A percentile compares a stretch with the other conserved stretches of the same genome.
Conservation (phyloP, 2,113 vertebrate species). For the Takifugu bimaculatus region DNA sequence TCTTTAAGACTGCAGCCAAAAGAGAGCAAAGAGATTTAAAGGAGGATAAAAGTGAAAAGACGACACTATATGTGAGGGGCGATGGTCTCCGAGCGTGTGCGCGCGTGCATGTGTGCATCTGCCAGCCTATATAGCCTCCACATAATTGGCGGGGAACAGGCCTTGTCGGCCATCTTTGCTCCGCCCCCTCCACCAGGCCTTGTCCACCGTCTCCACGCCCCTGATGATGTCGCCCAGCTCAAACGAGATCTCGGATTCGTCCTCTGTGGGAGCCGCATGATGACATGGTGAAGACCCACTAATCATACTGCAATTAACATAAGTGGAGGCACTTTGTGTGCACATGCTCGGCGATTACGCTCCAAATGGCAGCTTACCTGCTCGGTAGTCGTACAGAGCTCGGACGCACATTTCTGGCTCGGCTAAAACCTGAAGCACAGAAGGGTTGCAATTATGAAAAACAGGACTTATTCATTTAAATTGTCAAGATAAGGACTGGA, state of each 20-base stretch:
- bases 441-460: conserved; percentile 25
- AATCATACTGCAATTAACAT: conserved; percentile 56
- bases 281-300: conserved; percentile 47
- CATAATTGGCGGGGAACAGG: conserved; percentile 79
- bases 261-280: conserved; percentile 68
- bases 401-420: conserved; percentile 71
- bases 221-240: conserved; percentile 77
- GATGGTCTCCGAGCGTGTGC: conserved; percentile 54
- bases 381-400: conserved; percentile 79
- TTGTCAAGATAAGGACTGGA: neutral
- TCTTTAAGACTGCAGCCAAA: conserved; percentile 30
- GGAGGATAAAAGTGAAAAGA: conserved; percentile 52
- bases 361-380: conserved; percentile 69
- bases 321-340: conserved; percentile 55
- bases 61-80: conserved; percentile 36
- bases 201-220: conserved; percentile 75
- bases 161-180: conserved; percentile 79
- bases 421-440: conserved; percentile 49
- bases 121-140: conserved; percentile 71
- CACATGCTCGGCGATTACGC: conserved; percentile 40
- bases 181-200: conserved; percentile 78
- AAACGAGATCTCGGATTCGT: conserved; percentile 79
- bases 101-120: conserved; percentile 18
- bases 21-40: conserved; percentile 47
- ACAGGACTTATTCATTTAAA: neutral